phyloP scores from a whole-genome alignment of 2,113 vertebrate species.

The Crotalus helleri region DNA sequence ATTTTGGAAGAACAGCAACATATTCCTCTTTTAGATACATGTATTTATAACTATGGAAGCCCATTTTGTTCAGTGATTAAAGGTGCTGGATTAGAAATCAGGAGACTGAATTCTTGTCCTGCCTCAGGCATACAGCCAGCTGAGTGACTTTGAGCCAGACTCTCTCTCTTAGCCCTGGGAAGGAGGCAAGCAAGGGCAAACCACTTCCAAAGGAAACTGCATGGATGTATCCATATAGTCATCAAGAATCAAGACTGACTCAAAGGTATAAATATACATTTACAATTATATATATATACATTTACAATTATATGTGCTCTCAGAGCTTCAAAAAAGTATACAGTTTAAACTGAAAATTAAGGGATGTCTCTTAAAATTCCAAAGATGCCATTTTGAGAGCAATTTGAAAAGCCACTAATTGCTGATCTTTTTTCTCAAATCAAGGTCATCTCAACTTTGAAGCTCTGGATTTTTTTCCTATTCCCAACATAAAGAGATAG shows the following conservation, averaged over 20 bases:
- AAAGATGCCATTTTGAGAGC: not conserved
- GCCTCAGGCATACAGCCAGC: not conserved
- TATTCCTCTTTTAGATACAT: not conserved
- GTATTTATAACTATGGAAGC: not conserved
- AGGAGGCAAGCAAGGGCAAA: not conserved
- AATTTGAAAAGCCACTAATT: not conserved
- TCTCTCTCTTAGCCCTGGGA: not conserved
- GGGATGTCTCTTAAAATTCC: not conserved
- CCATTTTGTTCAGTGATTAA: not conserved
- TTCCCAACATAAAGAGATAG: not conserved
- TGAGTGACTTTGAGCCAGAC: not conserved
- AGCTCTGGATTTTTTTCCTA: not conserved
- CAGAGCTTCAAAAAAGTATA: not conserved
- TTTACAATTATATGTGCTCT: not conserved
- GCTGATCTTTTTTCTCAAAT: not conserved
- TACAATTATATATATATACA: not conserved
- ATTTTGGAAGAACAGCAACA: not conserved
- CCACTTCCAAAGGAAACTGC: not conserved
- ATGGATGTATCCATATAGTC: not conserved
- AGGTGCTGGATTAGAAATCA: not conserved
- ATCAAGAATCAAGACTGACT: not conserved
- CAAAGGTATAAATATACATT: not conserved
- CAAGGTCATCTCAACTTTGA: not conserved
- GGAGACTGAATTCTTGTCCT: not conserved
- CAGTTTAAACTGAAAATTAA: not conserved